These are phyloP conservation scores for Zaprionus gabonicus DNA, from an alignment of 1,140 invertebrate species.

Conservation along the genomic window DNA sequence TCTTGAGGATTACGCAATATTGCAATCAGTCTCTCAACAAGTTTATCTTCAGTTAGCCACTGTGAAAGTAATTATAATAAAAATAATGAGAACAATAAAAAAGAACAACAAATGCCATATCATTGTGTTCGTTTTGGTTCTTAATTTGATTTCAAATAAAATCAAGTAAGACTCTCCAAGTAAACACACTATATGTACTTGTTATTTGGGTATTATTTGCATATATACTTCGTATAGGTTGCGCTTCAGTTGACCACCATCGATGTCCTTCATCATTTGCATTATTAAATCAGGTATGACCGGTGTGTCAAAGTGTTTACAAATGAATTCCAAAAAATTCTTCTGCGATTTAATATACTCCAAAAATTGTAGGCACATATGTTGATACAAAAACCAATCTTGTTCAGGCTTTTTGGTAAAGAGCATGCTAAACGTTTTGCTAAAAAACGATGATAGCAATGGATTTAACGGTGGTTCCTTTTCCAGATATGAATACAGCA, in stretches of 20 bases:
- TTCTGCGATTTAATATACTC: conserved; percentile 94
- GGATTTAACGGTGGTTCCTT: conserved; percentile 95
- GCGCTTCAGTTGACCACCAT: conserved; percentile 90
- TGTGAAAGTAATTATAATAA: conserved; percentile 85
- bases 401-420: conserved; percentile 90
- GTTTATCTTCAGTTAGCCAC: conserved; percentile 95
- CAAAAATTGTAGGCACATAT: conserved; percentile 94
- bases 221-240: conserved; percentile 91
- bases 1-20: conserved; percentile 91
- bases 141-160: not conserved
- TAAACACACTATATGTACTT: not conserved
- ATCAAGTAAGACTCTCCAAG: not conserved
- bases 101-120: no score
- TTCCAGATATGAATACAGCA: conserved; percentile 95
- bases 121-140: conserved; percentile 4
- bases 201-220: not conserved
- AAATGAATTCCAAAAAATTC: conserved; percentile 93
- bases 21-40: conserved; percentile 92
- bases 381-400: conserved; percentile 96
- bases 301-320: conserved; percentile 96
- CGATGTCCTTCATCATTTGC: conserved; percentile 94
- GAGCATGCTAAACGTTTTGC: conserved; percentile 95
- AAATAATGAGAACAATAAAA: not conserved
- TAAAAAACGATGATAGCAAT: conserved; percentile 97
- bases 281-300: conserved; percentile 97